phyloP scores from a whole-genome alignment of 2,888 invertebrate species.

The Chouioia cunea region DNA sequence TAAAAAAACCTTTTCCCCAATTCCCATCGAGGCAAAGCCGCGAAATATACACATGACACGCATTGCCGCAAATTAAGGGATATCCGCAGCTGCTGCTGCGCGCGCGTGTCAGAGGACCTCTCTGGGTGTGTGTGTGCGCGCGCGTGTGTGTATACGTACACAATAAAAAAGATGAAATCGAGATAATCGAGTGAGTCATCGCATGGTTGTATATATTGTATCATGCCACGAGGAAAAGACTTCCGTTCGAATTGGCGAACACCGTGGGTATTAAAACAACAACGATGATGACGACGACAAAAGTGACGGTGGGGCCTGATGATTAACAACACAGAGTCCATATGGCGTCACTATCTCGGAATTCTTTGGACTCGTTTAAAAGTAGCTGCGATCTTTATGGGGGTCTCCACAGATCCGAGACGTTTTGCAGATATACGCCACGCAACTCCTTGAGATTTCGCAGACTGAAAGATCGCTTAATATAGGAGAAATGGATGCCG shows the following conservation, averaged over 20 bases:
- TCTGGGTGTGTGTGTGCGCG: neutral
- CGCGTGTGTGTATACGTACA: neutral
- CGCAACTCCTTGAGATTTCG: too few species aligned
- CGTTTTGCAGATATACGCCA: too few species aligned
- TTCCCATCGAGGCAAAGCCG: neutral
- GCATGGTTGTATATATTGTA: too few species aligned
- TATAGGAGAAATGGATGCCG: too few species aligned
- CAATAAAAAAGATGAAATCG: slow-evolving; percentile 25
- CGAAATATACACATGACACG: neutral
- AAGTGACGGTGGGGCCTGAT: neutral
- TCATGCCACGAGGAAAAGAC: slow-evolving; percentile 28
- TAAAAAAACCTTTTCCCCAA: neutral
- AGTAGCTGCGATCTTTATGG: too few species aligned
- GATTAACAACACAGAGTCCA: slow-evolving; percentile 23
- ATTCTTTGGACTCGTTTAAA: too few species aligned
- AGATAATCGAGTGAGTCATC: slow-evolving; percentile 29
- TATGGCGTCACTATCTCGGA: slow-evolving; percentile 53
- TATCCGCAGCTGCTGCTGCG: neutral
- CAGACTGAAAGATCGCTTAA: too few species aligned
- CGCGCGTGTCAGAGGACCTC: neutral
- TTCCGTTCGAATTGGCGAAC: slow-evolving; percentile 49
- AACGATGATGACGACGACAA: too few species aligned
- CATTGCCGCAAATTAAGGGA: neutral
- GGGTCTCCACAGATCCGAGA: too few species aligned
- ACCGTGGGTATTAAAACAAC: neutral